Base-by-base conservation (phyloP, 1,140 invertebrate genomes). In the Stenopsyche tienmushanensis region DNA sequence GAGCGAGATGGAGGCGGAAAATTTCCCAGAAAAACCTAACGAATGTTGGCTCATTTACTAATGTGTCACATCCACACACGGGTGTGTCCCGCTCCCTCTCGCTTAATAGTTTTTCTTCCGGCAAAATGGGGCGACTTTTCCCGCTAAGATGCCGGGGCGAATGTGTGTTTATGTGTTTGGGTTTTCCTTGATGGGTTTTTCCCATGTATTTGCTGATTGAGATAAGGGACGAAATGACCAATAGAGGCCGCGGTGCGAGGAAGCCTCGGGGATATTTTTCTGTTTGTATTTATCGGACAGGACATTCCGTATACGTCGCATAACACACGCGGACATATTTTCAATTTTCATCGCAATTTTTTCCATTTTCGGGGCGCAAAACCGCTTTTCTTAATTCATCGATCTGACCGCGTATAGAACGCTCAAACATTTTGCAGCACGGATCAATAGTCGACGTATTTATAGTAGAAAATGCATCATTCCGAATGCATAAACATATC, bases 41-140 rank as follows among this genome's bases (percentile, higher is more conserved):
- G 68, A 70, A 70, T 70, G 68, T 66, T 34, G 65, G 64, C 68
- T 70, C 68, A 70, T 70, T 70, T 70, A 70, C 68, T 70, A 70
- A 70, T 70, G 68, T 70, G 68, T 70, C 68, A 70, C 68, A 66
- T 66, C 64, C 68, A 70, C 50, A 59, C 63, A 49, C 58, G 29
- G 23, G 49, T 39, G 62, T 52, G 39, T 23, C 64, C 45, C 34
- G 15, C 54, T 50, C 68, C 29, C 39, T 20, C 25, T 25, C 39
- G 50, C 60, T 53, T 70, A 70, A 70, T 70, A 70, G 68, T 66
- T 67, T 62, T 54, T 55, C 60, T 26, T n/a, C 44, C 21, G 23
- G 57, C 2, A 21, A 49, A 21, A 58, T 39, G 26, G 57, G 39
- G 23, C 41, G 57, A 60, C 57, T 60, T 60, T 60, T 64, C 53